Evolutionary conservation across 2,888 invertebrate species (phyloP).

Genomic region (Platycheirus albimanus): DNA sequence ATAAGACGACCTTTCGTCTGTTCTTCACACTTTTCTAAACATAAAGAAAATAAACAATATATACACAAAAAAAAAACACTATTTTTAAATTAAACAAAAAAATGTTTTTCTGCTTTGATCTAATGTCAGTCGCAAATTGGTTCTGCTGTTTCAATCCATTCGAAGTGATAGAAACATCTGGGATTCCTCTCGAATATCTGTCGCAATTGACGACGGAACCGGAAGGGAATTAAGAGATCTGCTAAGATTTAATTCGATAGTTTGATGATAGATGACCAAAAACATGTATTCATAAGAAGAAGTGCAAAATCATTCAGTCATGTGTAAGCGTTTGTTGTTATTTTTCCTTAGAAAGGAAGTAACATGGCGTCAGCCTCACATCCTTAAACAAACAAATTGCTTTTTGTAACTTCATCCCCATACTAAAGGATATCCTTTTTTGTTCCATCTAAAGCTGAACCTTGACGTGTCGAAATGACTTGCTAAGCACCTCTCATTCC

Average conservation of each 20-base stretch:
- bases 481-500: neutral
- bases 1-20: conserved; percentile 9
- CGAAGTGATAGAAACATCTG: conserved; percentile 2
- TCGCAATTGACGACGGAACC: neutral
- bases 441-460: neutral
- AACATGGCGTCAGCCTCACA: conserved; percentile 4
- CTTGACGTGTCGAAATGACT: conserved; percentile 2
- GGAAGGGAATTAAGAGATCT: conserved; percentile 8
- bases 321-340: neutral
- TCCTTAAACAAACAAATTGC: conserved; percentile 8
- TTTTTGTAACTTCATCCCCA: conserved; percentile 22
- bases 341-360: neutral
- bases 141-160: neutral
- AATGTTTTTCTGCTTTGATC: conserved; percentile 11
- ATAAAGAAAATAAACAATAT: conserved; percentile 2
- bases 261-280: conserved; percentile 11
- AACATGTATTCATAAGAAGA: neutral
- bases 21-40: neutral
- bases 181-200: neutral
- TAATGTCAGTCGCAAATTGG: neutral
- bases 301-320: neutral
- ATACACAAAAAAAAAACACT: neutral
- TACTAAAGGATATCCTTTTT: neutral
- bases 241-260: no score
- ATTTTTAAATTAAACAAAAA: neutral